Evolutionary conservation across 2,113 vertebrate genomes (phyloP).

Genomic region (Cacatua alba): DNA sequence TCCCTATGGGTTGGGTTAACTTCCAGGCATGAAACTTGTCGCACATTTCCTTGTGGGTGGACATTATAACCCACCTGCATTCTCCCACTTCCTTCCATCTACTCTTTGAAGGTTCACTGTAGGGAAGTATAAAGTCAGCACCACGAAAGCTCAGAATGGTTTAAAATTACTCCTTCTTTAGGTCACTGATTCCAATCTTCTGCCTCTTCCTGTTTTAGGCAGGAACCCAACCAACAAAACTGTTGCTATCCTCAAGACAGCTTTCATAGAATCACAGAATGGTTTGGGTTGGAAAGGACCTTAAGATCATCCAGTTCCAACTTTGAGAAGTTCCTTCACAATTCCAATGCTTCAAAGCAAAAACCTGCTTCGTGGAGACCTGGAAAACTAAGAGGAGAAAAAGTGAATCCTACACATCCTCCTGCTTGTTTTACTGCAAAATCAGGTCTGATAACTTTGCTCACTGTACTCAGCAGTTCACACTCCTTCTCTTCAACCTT

Average conservation of each 20-base stretch:
- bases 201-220: background rate
- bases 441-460: background rate
- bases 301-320: background rate
- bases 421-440: background rate
- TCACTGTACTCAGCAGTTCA: background rate
- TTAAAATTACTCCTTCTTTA: background rate
- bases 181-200: background rate
- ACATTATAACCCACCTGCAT: background rate
- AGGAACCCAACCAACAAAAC: background rate
- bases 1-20: background rate
- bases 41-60: slow-evolving; percentile 44
- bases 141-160: background rate
- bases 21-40: background rate
- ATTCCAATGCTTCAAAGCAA: background rate
- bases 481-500: background rate
- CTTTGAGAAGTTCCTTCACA: background rate
- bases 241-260: background rate
- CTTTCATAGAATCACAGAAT: background rate
- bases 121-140: background rate
- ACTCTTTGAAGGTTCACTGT: background rate
- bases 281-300: background rate
- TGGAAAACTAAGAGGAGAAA: background rate
- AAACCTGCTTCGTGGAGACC: background rate
- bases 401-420: background rate
- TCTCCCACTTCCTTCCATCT: slow-evolving; percentile 10